A percentile compares a stretch with the other conserved stretches of the same genome.
These are phyloP conservation scores for Temnopleurus reevesii DNA, from an alignment of 53 echinoderm and acorn worm genomes.

Conservation along the genomic window DNA sequence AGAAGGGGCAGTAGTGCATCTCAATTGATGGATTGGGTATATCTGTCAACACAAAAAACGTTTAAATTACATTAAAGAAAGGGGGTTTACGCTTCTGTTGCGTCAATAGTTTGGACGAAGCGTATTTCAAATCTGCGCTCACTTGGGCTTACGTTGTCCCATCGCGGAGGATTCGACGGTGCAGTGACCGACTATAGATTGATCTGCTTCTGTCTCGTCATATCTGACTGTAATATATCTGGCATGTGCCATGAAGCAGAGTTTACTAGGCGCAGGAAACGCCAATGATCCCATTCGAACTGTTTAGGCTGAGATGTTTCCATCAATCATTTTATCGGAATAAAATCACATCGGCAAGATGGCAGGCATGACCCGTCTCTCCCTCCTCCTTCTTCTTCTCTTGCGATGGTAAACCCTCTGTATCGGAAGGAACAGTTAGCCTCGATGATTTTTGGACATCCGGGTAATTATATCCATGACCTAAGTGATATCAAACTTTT, in stretches of 20 bases:
- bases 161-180: not conserved
- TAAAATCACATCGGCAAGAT: not conserved
- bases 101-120: too few species aligned
- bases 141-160: too few species aligned
- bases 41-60: too few species aligned
- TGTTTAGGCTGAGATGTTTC: constrained; percentile 25
- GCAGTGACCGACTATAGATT: not conserved
- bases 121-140: too few species aligned
- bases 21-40: too few species aligned
- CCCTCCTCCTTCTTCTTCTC: too few species aligned
- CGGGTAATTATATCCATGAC: not conserved
- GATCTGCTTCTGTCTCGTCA: constrained; percentile 11
- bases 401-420: too few species aligned
- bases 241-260: not conserved
- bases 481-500: not conserved
- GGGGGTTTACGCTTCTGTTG: too few species aligned
- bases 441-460: not conserved
- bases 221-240: not conserved
- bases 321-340: not conserved
- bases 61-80: too few species aligned
- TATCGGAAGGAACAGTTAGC: not conserved
- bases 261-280: not conserved
- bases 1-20: too few species aligned
- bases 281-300: constrained; percentile 19
- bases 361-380: not conserved